These are phyloP conservation scores for Eurystomus gularis DNA, from an alignment of 2,113 vertebrate genomes.

Conservation along the genomic window DNA sequence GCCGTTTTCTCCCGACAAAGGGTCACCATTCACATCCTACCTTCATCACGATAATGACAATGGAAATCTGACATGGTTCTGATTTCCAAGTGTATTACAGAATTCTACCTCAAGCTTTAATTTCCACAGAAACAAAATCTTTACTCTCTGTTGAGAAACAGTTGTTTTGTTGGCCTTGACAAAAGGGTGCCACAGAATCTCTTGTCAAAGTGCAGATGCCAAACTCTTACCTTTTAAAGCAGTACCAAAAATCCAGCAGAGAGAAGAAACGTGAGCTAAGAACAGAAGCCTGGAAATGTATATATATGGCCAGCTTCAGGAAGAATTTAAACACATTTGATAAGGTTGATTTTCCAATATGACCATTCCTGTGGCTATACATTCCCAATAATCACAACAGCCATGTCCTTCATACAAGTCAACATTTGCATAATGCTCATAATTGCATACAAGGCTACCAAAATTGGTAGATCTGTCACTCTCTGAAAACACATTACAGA, in stretches of 20 bases:
- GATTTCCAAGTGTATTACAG: conserved; percentile 3
- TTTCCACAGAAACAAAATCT: conserved; percentile 1
- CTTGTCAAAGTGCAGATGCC: neutral
- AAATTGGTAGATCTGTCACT: neutral
- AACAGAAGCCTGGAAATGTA: neutral
- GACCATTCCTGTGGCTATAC: neutral
- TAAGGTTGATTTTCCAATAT: neutral
- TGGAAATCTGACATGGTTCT: neutral
- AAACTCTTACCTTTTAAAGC: neutral
- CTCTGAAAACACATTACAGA: neutral
- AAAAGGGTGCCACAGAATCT: neutral
- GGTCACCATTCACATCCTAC: conserved; percentile 3
- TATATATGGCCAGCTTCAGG: accelerated
- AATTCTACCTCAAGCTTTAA: conserved; percentile 18
- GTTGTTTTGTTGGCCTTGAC: neutral
- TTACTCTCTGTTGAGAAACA: neutral
- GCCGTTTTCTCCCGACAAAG: too few relatives aligned
- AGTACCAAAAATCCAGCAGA: neutral
- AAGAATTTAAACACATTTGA: neutral
- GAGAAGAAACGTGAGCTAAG: neutral
- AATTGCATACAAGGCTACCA: neutral
- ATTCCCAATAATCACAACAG: neutral
- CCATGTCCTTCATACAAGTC: neutral
- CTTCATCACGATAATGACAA: conserved; percentile 41
- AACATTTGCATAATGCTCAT: neutral